Evolutionary conservation across 1,140 invertebrate genomes (phyloP).

Genomic region (Agrypnia vestita): DNA sequence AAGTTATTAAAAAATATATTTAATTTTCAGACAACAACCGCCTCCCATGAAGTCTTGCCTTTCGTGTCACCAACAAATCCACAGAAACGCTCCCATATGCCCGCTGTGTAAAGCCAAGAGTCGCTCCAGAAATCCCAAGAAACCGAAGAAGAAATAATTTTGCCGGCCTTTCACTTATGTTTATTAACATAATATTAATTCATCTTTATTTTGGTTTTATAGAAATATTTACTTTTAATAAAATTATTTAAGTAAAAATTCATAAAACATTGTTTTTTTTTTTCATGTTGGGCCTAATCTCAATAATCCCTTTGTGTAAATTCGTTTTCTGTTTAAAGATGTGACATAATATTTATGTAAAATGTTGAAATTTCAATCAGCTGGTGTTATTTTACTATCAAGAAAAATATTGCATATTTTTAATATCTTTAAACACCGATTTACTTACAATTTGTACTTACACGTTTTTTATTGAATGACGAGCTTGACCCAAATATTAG

Average conservation of each 20-base stretch:
- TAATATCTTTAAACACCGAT: not conserved
- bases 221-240: too few relatives aligned
- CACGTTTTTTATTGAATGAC: not conserved
- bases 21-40: constrained; percentile 89
- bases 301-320: too few relatives aligned
- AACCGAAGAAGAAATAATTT: constrained; percentile 94
- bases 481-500: not conserved
- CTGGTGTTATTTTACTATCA: not conserved
- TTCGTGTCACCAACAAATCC: constrained; percentile 99
- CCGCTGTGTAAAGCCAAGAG: constrained; percentile 99
- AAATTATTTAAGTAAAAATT: too few relatives aligned
- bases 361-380: not conserved
- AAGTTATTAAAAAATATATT: not conserved
- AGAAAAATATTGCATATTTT: not conserved
- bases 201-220: not conserved
- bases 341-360: not conserved
- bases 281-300: too few relatives aligned
- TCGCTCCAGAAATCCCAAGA: constrained; percentile 97
- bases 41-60: constrained; percentile 99
- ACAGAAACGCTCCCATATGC: constrained; percentile 99
- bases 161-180: not conserved
- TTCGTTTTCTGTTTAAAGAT: not conserved
- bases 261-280: too few relatives aligned
- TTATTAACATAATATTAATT: not conserved
- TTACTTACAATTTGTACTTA: not conserved